Evolutionary conservation across 2,797 vertebrate species (phyloP), one percentile per base, ranked within the genome.

Genomic region (Helostoma temminkii): DNA sequence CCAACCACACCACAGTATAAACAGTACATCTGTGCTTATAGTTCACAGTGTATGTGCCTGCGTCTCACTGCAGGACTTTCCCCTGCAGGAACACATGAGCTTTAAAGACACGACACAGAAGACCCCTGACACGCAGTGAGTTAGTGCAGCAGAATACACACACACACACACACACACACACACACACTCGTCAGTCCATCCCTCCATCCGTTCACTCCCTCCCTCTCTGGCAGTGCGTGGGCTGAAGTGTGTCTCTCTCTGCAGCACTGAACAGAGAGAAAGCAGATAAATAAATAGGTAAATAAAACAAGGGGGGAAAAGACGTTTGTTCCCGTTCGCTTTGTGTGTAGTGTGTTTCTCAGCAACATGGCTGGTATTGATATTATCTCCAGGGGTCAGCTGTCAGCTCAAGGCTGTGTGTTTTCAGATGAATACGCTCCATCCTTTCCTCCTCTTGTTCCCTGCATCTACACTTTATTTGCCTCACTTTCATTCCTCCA

Each of bases 181-280:
- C 19, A 43, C 43, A 25, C 39, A 16, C 65, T 68, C n/a, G n/a
- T n/a, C 39, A 5, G 52, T 74, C 58, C 61, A 68, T 80, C 79
- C 47, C 58, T 76, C 72, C 67, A 58, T 82, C 59, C 76, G 63
- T 19, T 71, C 80, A 43, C 71, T 56, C 66, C 58, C 69, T 70
- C 60, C 19, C 65, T 80, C 58, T 50, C 63, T 19, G 72, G 74
- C 72, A 46, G 71, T 46, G 88, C 66, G 91, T 92, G 90, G 91
- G 90, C 70, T 81, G 78, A 61, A 83, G 79, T 60, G 46, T 83
- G 83, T 85, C 77, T 82, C 87, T 89, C 68, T 84, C 32, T 32
- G 87, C 84, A 83, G 83, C 81, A 84, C 42, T 71, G 74, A 73
- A 75, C 78, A 76, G 48, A 86, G 28, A 68, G 45, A 62, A 62